Evolutionary conservation across 2,888 invertebrate species (phyloP).

Genomic region (Crocallis elinguaria): DNA sequence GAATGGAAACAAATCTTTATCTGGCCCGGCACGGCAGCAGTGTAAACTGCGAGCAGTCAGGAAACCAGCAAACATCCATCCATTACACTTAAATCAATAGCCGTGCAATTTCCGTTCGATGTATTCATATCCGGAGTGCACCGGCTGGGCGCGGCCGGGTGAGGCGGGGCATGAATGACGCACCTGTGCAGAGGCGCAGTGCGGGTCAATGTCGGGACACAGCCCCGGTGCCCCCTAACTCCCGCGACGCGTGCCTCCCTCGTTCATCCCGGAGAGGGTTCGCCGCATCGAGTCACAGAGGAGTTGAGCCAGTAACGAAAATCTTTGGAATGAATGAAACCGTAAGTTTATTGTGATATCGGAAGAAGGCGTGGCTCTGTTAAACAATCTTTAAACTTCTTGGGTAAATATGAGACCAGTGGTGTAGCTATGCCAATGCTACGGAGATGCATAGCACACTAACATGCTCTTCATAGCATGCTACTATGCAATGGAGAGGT

Average conservation of each 20-base stretch:
- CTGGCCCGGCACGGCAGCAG: not conserved
- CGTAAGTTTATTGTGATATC: too few relatives aligned
- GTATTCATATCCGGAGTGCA: slow-evolving; percentile 45
- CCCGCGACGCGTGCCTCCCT: slow-evolving; percentile 27
- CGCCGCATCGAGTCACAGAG: slow-evolving; percentile 5
- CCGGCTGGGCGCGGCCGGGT: slow-evolving; percentile 22
- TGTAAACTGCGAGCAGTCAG: not conserved
- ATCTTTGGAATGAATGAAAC: too few relatives aligned
- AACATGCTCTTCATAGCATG: too few relatives aligned
- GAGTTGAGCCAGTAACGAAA: not conserved
- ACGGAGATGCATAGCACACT: too few relatives aligned
- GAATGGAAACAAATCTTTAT: too few relatives aligned
- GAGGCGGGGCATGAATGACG: slow-evolving; percentile 60
- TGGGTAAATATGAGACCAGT: too few relatives aligned
- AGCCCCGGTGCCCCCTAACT: slow-evolving; percentile 4
- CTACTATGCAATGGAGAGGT: too few relatives aligned
- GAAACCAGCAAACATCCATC: slow-evolving; percentile 7
- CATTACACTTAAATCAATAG: slow-evolving; percentile 13
- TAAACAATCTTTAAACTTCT: too few relatives aligned
- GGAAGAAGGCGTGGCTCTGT: too few relatives aligned
- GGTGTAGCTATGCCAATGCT: too few relatives aligned
- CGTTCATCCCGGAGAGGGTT: slow-evolving; percentile 12
- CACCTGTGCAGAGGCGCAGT: slow-evolving; percentile 59
- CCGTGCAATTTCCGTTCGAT: slow-evolving; percentile 41
- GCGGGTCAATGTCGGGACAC: slow-evolving; percentile 71